Evolutionary conservation across 2,888 invertebrate species (phyloP).

Genomic region (Alviniconcha strummeri): DNA sequence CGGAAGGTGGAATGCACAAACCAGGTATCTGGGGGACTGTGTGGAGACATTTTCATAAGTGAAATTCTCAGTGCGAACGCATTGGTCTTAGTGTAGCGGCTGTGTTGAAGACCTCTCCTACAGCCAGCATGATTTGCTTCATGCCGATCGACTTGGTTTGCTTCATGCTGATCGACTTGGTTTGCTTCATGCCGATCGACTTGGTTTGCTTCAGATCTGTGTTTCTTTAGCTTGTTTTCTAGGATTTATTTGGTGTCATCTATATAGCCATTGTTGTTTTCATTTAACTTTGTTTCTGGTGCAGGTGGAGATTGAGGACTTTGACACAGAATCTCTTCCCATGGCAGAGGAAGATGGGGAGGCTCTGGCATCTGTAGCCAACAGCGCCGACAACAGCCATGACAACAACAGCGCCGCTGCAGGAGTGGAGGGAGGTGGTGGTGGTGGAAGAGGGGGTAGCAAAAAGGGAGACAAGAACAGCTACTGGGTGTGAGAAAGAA

Average conservation of each 20-base stretch:
- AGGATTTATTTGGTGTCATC: not conserved
- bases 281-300: not conserved
- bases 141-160: too few species aligned
- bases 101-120: too few species aligned
- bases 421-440: not conserved
- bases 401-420: not conserved
- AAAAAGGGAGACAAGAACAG: slow-evolving; percentile 35
- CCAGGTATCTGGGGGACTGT: too few species aligned
- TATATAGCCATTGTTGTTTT: not conserved
- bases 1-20: too few species aligned
- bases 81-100: too few species aligned
- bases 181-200: too few species aligned
- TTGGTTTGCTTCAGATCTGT: too few species aligned
- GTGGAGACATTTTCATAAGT: too few species aligned
- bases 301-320: slow-evolving; percentile 21
- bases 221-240: too few species aligned
- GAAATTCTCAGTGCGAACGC: too few species aligned
- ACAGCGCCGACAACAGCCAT: not conserved
- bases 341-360: slow-evolving; percentile 21
- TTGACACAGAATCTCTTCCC: slow-evolving; percentile 6
- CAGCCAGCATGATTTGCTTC: too few species aligned
- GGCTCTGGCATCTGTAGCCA: not conserved
- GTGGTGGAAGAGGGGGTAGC: slow-evolving; percentile 24
- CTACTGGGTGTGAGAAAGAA: slow-evolving; percentile 34
- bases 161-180: too few species aligned